Evolutionary conservation across 2,888 invertebrate genomes (phyloP).

Genomic region (Micoletzkya japonica): DNA sequence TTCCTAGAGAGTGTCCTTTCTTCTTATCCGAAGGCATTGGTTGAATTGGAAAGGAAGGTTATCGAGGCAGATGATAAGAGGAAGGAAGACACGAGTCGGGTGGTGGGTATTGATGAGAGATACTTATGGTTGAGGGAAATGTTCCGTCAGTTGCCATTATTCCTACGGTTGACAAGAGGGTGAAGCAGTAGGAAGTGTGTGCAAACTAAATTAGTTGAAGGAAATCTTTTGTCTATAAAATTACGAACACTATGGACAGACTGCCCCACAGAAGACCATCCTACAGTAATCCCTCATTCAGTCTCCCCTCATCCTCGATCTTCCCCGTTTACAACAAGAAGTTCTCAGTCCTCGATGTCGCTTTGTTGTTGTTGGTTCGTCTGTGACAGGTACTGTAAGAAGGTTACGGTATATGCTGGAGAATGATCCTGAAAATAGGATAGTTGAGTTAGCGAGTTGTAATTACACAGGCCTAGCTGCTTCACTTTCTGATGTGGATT

Average conservation of each 20-base stretch:
- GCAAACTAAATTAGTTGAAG: too few species aligned
- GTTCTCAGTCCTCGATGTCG: not conserved
- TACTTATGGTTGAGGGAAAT: too few species aligned
- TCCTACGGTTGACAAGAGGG: too few species aligned
- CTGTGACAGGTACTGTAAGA: constrained; percentile 20
- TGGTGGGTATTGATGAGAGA: not conserved
- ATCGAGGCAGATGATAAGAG: constrained; percentile 4
- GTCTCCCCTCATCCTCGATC: constrained; percentile 7
- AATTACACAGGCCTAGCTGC: constrained; percentile 18
- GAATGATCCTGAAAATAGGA: too few species aligned
- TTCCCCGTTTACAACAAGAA: constrained; percentile 11
- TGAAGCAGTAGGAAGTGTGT: too few species aligned
- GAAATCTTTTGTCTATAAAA: too few species aligned
- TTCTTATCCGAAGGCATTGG: not conserved
- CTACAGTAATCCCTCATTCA: not conserved
- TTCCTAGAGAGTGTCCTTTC: constrained; percentile 5
- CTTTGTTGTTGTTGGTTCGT: constrained; percentile 11
- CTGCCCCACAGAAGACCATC: not conserved
- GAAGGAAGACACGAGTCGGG: not conserved
- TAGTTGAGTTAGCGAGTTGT: too few species aligned
- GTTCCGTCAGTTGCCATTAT: too few species aligned
- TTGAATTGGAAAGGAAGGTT: constrained; percentile 12
- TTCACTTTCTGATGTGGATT: constrained; percentile 15
- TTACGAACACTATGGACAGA: not conserved
- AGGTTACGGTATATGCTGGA: too few species aligned